These are phyloP conservation scores for Drosophila falleni DNA, from an alignment of 2,888 invertebrate genomes.

Conservation along the genomic window DNA sequence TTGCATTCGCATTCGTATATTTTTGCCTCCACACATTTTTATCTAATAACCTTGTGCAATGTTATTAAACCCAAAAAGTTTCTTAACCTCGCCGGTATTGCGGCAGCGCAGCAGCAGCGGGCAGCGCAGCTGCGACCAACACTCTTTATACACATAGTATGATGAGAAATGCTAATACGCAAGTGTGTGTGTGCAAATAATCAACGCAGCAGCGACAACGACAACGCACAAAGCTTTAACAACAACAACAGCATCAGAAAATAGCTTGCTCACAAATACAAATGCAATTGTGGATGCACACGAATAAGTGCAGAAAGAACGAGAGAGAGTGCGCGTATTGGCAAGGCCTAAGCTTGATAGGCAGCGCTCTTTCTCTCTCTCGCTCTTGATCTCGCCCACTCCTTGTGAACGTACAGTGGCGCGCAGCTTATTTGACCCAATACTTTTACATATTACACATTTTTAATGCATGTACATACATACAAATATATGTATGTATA, in stretches of 20 bases:
- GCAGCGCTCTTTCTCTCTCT: conserved; percentile 2
- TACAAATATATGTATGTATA: too few species aligned
- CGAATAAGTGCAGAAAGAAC: background rate
- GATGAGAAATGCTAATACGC: conserved; percentile 79
- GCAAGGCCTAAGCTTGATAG: conserved; percentile 31
- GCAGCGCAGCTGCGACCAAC: conserved; percentile 46
- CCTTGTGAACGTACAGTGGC: background rate
- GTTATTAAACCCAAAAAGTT: conserved; percentile 86
- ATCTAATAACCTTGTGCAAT: conserved; percentile 85
- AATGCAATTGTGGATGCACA: conserved; percentile 41
- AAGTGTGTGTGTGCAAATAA: conserved; percentile 44
- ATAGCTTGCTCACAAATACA: conserved; percentile 44
- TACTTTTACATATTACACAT: too few species aligned
- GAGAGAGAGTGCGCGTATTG: background rate
- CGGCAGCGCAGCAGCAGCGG: conserved; percentile 36
- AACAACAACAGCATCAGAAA: conserved; percentile 5
- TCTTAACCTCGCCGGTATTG: conserved; percentile 82
- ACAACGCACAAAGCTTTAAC: conserved; percentile 60
- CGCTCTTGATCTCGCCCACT: background rate
- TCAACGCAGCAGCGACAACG: conserved; percentile 51
- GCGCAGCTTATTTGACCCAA: too few species aligned
- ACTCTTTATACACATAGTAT: conserved; percentile 3
- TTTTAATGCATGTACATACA: background rate
- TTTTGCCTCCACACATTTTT: conserved; percentile 78
- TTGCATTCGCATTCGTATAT: conserved; percentile 39